Evolutionary conservation across 35 echinoderm and acorn worm species (phyloP), one percentile per base, ranked within the genome.

Genomic region (Chiridota heheva): DNA sequence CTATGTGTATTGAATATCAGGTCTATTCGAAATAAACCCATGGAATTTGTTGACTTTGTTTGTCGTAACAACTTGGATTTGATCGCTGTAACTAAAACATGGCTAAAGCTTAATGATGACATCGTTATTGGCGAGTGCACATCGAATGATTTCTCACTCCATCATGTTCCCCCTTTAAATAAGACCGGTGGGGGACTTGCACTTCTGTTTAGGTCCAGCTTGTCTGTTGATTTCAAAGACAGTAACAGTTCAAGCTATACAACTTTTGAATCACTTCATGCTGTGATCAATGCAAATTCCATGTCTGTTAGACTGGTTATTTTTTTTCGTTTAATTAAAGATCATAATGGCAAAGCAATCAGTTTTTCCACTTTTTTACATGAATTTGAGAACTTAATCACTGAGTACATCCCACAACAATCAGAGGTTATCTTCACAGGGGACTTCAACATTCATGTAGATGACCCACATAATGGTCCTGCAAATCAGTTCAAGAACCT

Each of bases 361-460:
- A 42, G 18, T 29, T 76, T 57, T 76, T 56, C 72, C 17, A 38
- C 62, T 69, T 88, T 93, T 71, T 49, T 93, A 1, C 55, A 67
- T 16, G 78, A 93, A 42, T 84, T 88, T 72, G 45, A 67, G 30
- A 25, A 46, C 8, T 40, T 92, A 36, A 38, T 84, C 43, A 73
- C 60, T 58, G 55, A 66, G 25, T 73, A 77, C 60, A 24, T 82
- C 34, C 59, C 88, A 20, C 78, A 78, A 62, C 72, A 84, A 17
- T 92, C 83, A 46, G 84, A 93, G 15, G 32, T 88, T 57, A 34
- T 92, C 37, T 64, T 92, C 40, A 58, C 58, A 43, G 90, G 84
- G 24, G 78, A 92, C 63, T 87, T 92, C 42, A 87, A 86, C 46
- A 82, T 92, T 35, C 68, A 78, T 58, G 69, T 92, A 18, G 60